phyloP scores from a whole-genome alignment of 2,888 invertebrate species.

The Eledone cirrhosa region DNA sequence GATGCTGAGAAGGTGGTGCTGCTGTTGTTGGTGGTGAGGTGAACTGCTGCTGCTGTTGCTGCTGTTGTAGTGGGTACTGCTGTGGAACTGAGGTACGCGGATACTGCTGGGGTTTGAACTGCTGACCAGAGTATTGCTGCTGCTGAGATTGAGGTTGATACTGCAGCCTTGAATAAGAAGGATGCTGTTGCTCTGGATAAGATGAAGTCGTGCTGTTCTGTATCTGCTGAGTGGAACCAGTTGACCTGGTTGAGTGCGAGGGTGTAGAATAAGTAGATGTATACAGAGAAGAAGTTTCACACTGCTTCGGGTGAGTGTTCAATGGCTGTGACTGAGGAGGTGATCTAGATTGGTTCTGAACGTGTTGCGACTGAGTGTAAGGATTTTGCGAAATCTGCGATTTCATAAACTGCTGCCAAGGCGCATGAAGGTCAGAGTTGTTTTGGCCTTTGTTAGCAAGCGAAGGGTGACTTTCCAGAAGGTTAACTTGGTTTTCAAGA shows the following conservation, averaged over 20 bases:
- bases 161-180: neutral
- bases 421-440: neutral
- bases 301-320: too few species aligned
- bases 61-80: neutral
- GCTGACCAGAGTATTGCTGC: neutral
- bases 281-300: too few species aligned
- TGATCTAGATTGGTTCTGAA: too few species aligned
- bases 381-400: neutral
- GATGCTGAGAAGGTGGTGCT: neutral
- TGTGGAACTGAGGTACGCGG: neutral
- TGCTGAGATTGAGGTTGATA: neutral
- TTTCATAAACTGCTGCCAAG: neutral
- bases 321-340: too few species aligned
- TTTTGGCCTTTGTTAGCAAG: neutral
- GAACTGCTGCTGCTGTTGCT: neutral
- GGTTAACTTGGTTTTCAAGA: too few species aligned
- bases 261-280: neutral
- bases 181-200: too few species aligned
- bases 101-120: neutral
- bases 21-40: neutral
- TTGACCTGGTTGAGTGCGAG: neutral
- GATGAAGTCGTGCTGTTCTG: too few species aligned
- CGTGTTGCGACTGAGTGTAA: too few species aligned
- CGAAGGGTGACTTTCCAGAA: too few species aligned
- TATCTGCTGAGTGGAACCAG: neutral